Evolutionary conservation across 2,797 vertebrate species (phyloP), one percentile per base, ranked within the genome.

Genomic region (Acanthis flammea): DNA sequence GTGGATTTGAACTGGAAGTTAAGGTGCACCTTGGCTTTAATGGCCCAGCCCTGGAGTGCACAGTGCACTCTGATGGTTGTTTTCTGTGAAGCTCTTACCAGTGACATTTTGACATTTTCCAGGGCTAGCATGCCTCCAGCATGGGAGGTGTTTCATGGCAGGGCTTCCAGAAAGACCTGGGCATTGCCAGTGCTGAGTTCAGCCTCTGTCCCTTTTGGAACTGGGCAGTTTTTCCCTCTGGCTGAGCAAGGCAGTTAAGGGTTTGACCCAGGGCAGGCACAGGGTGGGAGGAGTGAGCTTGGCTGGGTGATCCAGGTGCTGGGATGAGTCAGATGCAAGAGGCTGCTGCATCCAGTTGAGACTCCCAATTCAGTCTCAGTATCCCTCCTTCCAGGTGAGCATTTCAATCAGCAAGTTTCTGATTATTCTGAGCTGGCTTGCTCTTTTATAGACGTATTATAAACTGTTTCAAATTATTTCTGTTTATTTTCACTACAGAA

Each of bases 81-180:
- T 51, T 87, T 41, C 57, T 77, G 28, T 31, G 75, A 41, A 80
- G 53, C 44, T 57, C 73, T 54, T 12, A 15, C 31, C 25, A 3
- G 6, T 42, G 51, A 19, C 28, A 7, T 79, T 90, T 79, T 42
- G 51, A 18, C 28, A 7, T 79, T 90, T 79, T 51, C 48, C 41
- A 70, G 63, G 25, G 41, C 39, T 66, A 5, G 5, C 23, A 8
- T 0, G 0, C 39, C 37, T 73, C 18, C 51, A 67, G 25, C 1
- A 0, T 33, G 28, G 68, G 41, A 71, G 57, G 19, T 16, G 17
- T 73, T 54, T 33, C 53, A 33, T 54, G 53, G 21, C 31, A n/a
- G 53, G 9, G 53, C 53, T 79, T 61, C 71, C 51, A 62, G 4
- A 16, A 70, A 44, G 35, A 70, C 37, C 60, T 54, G 19, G 31